These are phyloP conservation scores for Macrosoma leucophasiata DNA, from an alignment of 2,888 invertebrate genomes.

Conservation along the genomic window DNA sequence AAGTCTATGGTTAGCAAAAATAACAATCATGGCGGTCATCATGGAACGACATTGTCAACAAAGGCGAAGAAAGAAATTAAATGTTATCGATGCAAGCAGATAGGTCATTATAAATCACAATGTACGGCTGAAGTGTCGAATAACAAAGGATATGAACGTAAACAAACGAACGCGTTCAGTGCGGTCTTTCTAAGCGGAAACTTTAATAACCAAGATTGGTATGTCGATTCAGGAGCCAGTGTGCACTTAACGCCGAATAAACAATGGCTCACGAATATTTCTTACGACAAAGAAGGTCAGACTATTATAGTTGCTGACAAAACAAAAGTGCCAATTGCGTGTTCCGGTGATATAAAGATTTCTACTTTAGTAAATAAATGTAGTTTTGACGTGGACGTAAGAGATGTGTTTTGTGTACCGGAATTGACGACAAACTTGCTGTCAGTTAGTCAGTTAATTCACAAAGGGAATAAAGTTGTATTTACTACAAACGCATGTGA, in stretches of 20 bases:
- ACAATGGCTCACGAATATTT: slow-evolving; percentile 14
- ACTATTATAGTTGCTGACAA: slow-evolving; percentile 24
- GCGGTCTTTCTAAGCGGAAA: slow-evolving; percentile 25
- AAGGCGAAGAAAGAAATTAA: slow-evolving; percentile 9
- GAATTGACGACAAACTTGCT: slow-evolving; percentile 25
- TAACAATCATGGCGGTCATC: neutral
- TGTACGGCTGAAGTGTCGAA: slow-evolving; percentile 2
- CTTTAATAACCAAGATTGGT: slow-evolving; percentile 13
- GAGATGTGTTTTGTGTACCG: slow-evolving; percentile 29
- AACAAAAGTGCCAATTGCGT: slow-evolving; percentile 20
- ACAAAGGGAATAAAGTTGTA: slow-evolving; percentile 20
- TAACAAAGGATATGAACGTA: slow-evolving; percentile 1
- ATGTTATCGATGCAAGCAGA: slow-evolving; percentile 14
- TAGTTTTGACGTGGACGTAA: slow-evolving; percentile 22
- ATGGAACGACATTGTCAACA: neutral
- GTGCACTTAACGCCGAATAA: slow-evolving; percentile 19
- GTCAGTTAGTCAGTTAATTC: slow-evolving; percentile 26
- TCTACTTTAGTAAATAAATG: slow-evolving; percentile 3
- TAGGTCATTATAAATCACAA: slow-evolving; percentile 8
- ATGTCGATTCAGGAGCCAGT: slow-evolving; percentile 24
- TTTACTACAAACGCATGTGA: slow-evolving; percentile 21
- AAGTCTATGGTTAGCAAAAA: too few relatives aligned
- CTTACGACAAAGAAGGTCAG: slow-evolving; percentile 12
- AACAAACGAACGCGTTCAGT: slow-evolving; percentile 17
- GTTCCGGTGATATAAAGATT: slow-evolving; percentile 13